Evolutionary conservation across 1,140 invertebrate species (phyloP).

Genomic region (Scaptomyza montana): DNA sequence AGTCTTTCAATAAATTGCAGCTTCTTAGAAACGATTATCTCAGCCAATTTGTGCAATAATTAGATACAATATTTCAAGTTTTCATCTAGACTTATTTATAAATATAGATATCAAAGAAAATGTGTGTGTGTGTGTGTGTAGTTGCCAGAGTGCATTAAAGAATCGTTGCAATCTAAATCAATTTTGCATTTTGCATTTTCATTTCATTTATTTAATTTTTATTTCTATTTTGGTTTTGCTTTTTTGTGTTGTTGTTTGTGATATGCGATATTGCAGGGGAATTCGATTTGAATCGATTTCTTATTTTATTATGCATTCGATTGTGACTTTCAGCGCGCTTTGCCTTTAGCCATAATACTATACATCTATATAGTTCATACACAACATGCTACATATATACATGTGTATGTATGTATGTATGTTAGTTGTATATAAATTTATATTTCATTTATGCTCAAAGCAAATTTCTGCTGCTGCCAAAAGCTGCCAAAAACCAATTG

Average conservation of each 20-base stretch:
- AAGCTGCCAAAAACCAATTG: constrained; percentile 73
- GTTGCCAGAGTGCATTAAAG: constrained; percentile 7
- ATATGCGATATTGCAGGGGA: constrained; percentile 25
- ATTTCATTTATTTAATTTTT: background rate
- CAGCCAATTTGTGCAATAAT: too few species aligned
- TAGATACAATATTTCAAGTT: background rate
- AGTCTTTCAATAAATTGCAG: too few species aligned
- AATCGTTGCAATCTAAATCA: constrained; percentile 24
- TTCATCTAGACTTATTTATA: background rate
- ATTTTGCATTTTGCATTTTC: constrained; percentile 13
- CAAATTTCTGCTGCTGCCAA: constrained; percentile 47
- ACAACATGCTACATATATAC: constrained; percentile 2
- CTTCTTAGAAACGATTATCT: too few species aligned
- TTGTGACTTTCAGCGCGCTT: constrained; percentile 36
- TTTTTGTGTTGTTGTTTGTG: background rate
- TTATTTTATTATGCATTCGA: constrained; percentile 61
- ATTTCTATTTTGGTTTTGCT: background rate
- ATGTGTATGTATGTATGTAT: constrained; percentile 4
- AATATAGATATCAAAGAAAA: too few species aligned
- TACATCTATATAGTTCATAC: background rate
- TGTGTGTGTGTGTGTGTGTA: too few species aligned
- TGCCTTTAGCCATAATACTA: constrained; percentile 4
- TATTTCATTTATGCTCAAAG: constrained; percentile 59
- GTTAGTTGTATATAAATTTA: constrained; percentile 32
- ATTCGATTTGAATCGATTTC: constrained; percentile 43